Evolutionary conservation across 2,113 vertebrate genomes (phyloP).

Genomic region (Tauraco erythrolophus): DNA sequence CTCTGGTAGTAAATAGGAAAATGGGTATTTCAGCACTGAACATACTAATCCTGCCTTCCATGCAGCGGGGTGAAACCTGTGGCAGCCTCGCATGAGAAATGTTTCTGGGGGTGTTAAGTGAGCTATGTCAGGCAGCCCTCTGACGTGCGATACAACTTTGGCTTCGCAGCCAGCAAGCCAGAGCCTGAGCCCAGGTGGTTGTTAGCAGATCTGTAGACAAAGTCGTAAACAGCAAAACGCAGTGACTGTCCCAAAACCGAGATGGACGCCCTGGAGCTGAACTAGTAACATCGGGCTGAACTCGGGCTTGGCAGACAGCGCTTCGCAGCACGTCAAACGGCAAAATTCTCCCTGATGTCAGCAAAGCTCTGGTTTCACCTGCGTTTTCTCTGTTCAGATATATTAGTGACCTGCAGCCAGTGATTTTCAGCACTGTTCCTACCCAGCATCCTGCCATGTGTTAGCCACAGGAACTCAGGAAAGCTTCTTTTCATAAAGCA

Average conservation of each 20-base stretch:
- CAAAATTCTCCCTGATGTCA: neutral
- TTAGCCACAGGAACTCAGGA: neutral
- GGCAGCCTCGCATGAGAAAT: neutral
- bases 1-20: neutral
- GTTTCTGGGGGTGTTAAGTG: neutral
- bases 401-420: neutral
- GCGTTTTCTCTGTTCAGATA: neutral
- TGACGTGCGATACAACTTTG: neutral
- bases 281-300: neutral
- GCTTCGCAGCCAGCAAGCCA: neutral
- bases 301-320: neutral
- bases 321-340: neutral
- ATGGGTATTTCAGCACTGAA: neutral
- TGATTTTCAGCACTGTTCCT: constrained; percentile 9
- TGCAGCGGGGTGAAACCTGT: neutral
- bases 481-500: neutral
- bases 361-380: neutral
- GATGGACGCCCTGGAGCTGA: neutral
- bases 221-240: neutral
- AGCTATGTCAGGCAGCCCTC: neutral
- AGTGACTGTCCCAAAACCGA: neutral
- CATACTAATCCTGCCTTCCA: neutral
- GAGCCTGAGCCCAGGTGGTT: neutral
- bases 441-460: neutral
- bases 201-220: neutral